phyloP scores from a whole-genome alignment of 2,888 invertebrate genomes.

The Cepaea hortensis region DNA sequence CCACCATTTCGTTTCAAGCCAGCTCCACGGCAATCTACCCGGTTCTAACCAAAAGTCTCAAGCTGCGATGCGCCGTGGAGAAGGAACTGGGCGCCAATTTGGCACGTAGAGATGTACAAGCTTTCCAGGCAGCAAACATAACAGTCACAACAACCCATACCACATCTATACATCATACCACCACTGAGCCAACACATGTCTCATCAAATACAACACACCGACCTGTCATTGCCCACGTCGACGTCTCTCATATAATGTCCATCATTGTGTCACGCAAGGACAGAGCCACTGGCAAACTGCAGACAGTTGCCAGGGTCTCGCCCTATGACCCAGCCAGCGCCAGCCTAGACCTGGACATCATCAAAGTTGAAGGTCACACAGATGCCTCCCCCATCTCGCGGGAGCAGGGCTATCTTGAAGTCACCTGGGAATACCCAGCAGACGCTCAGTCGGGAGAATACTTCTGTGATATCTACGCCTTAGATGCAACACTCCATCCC shows the following conservation, averaged over 20 bases:
- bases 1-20: background rate
- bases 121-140: too few species aligned
- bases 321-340: background rate
- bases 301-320: background rate
- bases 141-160: background rate
- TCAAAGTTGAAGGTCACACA: background rate
- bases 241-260: constrained; percentile 26
- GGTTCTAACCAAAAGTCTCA: constrained; percentile 16
- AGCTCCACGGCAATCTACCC: background rate
- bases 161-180: background rate
- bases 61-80: constrained; percentile 7
- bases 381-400: background rate
- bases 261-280: constrained; percentile 9
- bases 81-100: background rate
- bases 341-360: background rate
- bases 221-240: background rate
- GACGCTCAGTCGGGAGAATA: background rate
- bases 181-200: too few species aligned
- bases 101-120: too few species aligned
- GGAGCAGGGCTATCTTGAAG: background rate
- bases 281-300: background rate
- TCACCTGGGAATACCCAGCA: constrained; percentile 13
- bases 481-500: background rate
- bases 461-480: background rate
- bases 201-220: too few species aligned